Evolutionary conservation across 1,140 invertebrate species (phyloP), one percentile per base, ranked within the genome.

Genomic region (Portunus trituberculatus): DNA sequence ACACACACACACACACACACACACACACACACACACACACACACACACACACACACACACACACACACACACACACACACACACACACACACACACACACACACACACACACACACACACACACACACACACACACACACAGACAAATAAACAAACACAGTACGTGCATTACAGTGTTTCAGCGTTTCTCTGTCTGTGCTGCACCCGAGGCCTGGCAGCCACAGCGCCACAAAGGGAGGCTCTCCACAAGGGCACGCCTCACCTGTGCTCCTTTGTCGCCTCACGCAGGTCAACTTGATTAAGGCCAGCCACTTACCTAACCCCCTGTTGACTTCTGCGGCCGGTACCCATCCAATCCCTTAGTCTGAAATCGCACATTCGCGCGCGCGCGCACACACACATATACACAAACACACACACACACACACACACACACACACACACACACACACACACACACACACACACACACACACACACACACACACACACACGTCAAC

Each of bases 31-130:
- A 39, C 31, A 88, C 86, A 88, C 86, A 31, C 86, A 88, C 86
- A 88, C 86, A 88, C 31, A 88, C 28, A 88, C 86, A 88, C 31
- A 88, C 31, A 29, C n/a, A 87, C 86, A 87, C 86, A 87, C 86
- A 87, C 86, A 84, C 86, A 87, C 86, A 87, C 86, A 87, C 86
- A 87, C 86, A 87, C 86, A 87, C 86, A 87, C 86, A 87, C 86
- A 87, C 86, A 87, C 86, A 87, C 86, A 84, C 83, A 84, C 83
- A 84, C 83, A 86, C 83, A 86, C 86, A 88, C 86, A 88, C 86
- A 88, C 86, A 88, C 86, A 88, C 86, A 88, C 86, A 88, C 86
- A 88, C 86, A 88, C 86, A 88, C 86, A 88, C 86, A 88, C 86
- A 88, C 86, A 88, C 86, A 88, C 86, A 88, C 86, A 88, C 86